Conservation (phyloP, 2,797 vertebrate genomes). For the Geotrypetes seraphini region DNA sequence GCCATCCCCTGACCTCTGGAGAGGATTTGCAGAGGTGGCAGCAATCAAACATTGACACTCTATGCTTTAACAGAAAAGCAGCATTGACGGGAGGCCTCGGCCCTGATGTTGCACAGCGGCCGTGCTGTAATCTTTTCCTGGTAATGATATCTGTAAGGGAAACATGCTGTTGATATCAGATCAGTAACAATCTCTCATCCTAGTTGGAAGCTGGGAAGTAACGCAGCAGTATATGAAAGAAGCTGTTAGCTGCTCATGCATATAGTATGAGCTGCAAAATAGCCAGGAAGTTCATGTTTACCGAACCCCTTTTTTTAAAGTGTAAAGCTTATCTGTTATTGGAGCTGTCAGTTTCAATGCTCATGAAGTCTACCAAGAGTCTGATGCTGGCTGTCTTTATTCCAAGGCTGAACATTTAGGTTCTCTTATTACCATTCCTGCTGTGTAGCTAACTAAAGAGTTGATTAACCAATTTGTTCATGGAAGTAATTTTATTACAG, state of each 20-base stretch:
- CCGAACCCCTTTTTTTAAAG: too few species aligned
- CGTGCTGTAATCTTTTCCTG: not conserved
- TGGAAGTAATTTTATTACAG: not conserved
- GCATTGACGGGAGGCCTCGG: too few species aligned
- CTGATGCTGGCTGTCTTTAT: not conserved
- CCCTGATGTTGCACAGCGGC: too few species aligned
- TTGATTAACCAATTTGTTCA: too few species aligned
- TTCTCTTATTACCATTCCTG: too few species aligned
- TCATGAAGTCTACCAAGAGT: not conserved
- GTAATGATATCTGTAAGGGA: conserved; percentile 7
- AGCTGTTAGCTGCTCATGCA: conserved; percentile 4
- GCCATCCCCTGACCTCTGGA: conserved; percentile 9
- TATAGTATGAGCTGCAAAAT: conserved; percentile 5
- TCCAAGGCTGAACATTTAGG: not conserved
- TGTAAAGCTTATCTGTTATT: not conserved
- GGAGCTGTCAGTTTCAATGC: not conserved
- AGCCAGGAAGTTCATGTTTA: conserved; percentile 4
- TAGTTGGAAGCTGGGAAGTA: conserved; percentile 10
- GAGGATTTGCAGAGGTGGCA: conserved; percentile 11
- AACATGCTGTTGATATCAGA: conserved; percentile 4
- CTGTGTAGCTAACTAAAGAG: too few species aligned
- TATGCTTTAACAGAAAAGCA: not conserved
- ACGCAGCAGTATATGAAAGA: conserved; percentile 7
- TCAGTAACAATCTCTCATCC: not conserved
- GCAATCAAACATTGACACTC: conserved; percentile 10